These are phyloP conservation scores for Thymelicus acteon DNA, from an alignment of 2,888 invertebrate species.

Conservation along the genomic window DNA sequence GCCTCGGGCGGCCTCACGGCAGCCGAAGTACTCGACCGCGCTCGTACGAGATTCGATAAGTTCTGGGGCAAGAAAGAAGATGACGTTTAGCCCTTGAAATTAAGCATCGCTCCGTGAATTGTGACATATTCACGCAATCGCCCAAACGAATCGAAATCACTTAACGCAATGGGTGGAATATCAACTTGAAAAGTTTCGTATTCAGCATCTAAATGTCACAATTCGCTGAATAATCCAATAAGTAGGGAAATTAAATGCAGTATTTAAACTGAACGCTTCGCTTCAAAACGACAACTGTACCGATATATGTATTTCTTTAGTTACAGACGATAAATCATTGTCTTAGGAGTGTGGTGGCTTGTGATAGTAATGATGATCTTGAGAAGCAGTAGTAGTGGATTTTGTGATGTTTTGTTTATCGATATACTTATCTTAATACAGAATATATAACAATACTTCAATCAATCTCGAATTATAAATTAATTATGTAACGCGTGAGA, in stretches of 20 bases:
- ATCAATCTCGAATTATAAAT: conserved; percentile 4
- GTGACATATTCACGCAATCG: conserved; percentile 44
- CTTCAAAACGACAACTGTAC: conserved; percentile 75
- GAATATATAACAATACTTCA: conserved; percentile 12
- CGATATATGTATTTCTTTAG: conserved; percentile 55
- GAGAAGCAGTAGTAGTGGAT: conserved; percentile 43
- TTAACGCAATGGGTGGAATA: not conserved
- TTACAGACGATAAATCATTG: conserved; percentile 62
- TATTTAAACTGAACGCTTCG: conserved; percentile 73
- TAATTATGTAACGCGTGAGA: not conserved
- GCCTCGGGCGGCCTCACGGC: conserved; percentile 84
- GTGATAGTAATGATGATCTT: conserved; percentile 70
- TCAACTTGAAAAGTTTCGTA: not conserved
- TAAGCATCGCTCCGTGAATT: conserved; percentile 54
- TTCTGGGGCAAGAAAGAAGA: conserved; percentile 92
- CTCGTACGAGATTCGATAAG: conserved; percentile 92
- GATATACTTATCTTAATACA: conserved; percentile 8
- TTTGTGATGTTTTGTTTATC: conserved; percentile 31
- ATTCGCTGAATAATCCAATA: conserved; percentile 48
- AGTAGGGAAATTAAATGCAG: conserved; percentile 63
- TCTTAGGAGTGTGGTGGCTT: conserved; percentile 80
- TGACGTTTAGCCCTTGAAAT: conserved; percentile 72
- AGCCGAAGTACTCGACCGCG: conserved; percentile 91
- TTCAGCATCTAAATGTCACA: conserved; percentile 48
- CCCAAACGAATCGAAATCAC: not conserved